Evolutionary conservation across 2,888 invertebrate species (phyloP).

Genomic region (Tenodera sinensis): DNA sequence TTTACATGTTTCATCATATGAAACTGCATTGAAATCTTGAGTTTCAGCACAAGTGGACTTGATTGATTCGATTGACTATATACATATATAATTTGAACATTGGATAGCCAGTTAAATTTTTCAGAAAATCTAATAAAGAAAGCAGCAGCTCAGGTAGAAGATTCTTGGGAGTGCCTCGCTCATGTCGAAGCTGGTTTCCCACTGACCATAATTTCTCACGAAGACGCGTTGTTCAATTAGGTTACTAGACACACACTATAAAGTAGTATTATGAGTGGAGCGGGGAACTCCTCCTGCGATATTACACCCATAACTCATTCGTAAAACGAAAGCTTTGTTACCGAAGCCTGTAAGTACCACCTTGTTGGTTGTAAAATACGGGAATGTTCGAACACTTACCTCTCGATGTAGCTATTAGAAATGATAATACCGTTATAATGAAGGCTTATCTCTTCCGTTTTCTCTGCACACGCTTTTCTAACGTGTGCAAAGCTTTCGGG

Average conservation of each 20-base stretch:
- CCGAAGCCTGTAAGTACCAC: neutral
- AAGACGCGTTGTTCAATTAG: neutral
- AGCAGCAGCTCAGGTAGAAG: no score
- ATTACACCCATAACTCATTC: slow-evolving; percentile 3
- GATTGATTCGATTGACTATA: no score
- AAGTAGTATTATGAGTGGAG: neutral
- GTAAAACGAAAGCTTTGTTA: neutral
- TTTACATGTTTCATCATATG: no score
- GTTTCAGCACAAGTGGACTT: no score
- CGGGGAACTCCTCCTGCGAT: neutral
- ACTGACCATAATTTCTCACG: neutral
- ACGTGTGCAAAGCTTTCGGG: no score
- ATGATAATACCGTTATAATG: neutral
- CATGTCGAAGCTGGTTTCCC: neutral
- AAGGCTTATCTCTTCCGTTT: neutral
- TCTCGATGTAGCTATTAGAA: neutral
- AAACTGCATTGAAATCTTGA: no score
- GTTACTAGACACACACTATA: neutral
- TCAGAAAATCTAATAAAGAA: no score
- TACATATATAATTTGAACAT: no score
- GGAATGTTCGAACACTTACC: neutral
- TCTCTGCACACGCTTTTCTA: neutral
- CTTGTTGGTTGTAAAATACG: neutral
- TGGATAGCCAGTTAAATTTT: no score
- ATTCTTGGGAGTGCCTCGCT: neutral